A percentile compares a stretch with the other conserved stretches of the same genome.
These are phyloP conservation scores for Drosophila subquinaria DNA, from an alignment of 2,888 invertebrate genomes.

Conservation along the genomic window DNA sequence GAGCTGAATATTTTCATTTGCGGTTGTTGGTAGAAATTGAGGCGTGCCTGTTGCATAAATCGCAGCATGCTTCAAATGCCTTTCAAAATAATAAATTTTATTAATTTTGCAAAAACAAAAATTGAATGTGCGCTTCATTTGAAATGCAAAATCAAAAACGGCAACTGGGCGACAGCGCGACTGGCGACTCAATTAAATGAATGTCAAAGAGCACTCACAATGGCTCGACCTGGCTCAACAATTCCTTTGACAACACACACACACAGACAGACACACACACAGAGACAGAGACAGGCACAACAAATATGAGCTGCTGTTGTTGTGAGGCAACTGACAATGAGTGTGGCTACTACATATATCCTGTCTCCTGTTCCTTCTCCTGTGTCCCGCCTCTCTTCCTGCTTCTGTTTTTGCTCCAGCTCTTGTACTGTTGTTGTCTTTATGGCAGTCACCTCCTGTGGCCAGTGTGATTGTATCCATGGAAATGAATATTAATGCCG, in stretches of 20 bases:
- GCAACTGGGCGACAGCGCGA: neutral
- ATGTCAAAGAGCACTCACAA: constrained; percentile 72
- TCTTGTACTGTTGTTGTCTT: constrained; percentile 50
- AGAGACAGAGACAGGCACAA: constrained; percentile 10
- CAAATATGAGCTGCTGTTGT: constrained; percentile 45
- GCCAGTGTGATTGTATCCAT: constrained; percentile 75
- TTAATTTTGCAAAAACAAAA: constrained; percentile 53
- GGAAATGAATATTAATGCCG: constrained; percentile 81
- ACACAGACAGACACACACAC: constrained; percentile 23
- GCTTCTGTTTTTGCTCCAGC: constrained; percentile 12
- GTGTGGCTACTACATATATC: constrained; percentile 28
- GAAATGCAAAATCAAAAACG: constrained; percentile 73
- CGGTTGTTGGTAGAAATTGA: constrained; percentile 7
- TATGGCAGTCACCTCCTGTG: constrained; percentile 68
- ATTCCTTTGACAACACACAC: constrained; percentile 72
- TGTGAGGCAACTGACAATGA: constrained; percentile 43
- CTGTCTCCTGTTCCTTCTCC: constrained; percentile 4
- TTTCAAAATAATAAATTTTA: constrained; percentile 48
- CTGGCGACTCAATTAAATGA: constrained; percentile 75
- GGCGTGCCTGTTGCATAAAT: constrained; percentile 52
- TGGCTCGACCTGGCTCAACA: constrained; percentile 62
- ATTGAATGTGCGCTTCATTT: constrained; percentile 68
- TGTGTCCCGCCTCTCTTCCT: constrained; percentile 8
- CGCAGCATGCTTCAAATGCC: constrained; percentile 10
- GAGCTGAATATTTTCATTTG: constrained; percentile 28